A percentile compares a stretch with the other conserved stretches of the same genome.
Conservation (phyloP, 2,113 vertebrate genomes). For the Phalacrocorax pelagicus region DNA sequence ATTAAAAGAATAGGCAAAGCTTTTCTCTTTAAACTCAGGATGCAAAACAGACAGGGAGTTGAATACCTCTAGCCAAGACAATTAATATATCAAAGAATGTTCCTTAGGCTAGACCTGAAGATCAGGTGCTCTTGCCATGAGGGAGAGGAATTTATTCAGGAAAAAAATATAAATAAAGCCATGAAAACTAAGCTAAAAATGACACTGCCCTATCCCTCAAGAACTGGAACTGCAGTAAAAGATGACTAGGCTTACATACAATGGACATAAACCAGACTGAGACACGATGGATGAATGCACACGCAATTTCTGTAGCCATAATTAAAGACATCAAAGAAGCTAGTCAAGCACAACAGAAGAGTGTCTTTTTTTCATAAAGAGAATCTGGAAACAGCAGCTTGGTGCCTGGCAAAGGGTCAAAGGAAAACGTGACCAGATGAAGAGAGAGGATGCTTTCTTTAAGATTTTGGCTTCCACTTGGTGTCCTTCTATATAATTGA, state of each 20-base stretch:
- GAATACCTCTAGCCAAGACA: neutral
- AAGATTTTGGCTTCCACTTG: neutral
- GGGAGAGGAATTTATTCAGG: neutral
- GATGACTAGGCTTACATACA: neutral
- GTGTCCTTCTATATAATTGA: neutral
- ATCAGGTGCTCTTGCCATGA: neutral
- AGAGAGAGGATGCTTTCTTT: neutral
- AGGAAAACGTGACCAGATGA: neutral
- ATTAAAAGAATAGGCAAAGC: conserved; percentile 20
- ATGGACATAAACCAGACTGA: neutral
- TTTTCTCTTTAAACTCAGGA: neutral
- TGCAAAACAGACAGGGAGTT: neutral
- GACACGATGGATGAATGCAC: neutral
- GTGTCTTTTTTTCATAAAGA: neutral
- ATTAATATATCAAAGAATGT: neutral
- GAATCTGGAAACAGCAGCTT: neutral
- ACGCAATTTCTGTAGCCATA: neutral
- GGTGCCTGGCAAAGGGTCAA: neutral
- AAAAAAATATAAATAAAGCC: neutral
- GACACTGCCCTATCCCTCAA: accelerated
- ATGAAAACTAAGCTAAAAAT: neutral
- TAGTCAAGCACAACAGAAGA: neutral
- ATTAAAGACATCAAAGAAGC: neutral
- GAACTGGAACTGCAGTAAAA: neutral
- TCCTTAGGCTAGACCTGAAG: neutral